A percentile compares a stretch with the other conserved stretches of the same genome.
Evolutionary conservation across 2,113 vertebrate genomes (phyloP).

Genomic region (Gymnocephalus cernua): DNA sequence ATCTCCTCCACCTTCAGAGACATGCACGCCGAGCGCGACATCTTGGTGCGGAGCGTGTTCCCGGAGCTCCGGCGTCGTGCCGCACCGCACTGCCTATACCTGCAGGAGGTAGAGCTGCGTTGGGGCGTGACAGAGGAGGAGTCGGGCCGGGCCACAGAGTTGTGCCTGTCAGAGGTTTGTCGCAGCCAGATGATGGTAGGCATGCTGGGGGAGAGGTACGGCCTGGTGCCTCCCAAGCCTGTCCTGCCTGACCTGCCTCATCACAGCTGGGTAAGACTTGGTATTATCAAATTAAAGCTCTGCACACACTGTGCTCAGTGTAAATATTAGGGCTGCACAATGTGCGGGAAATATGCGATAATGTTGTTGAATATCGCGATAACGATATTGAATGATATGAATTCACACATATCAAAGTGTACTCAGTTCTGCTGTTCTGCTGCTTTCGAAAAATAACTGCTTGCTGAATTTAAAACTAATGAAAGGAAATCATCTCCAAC

Average conservation of each 20-base stretch:
- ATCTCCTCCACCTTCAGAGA: constrained; percentile 94
- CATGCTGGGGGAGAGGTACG: constrained; percentile 90
- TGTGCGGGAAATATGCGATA: too few species aligned
- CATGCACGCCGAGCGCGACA: constrained; percentile 91
- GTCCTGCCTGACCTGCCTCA: constrained; percentile 87
- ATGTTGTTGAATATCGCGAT: too few species aligned
- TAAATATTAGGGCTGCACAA: background rate
- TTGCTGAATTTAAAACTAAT: too few species aligned
- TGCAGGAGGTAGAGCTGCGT: constrained; percentile 91
- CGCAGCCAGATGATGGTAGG: constrained; percentile 89
- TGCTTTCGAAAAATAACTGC: too few species aligned
- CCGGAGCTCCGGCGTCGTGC: constrained; percentile 87
- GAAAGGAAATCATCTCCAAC: too few species aligned
- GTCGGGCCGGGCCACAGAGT: constrained; percentile 82
- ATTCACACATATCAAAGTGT: too few species aligned
- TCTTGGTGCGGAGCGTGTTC: constrained; percentile 87
- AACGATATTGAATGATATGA: too few species aligned
- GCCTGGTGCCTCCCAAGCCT: constrained; percentile 82
- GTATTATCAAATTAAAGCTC: background rate
- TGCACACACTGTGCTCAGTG: background rate
- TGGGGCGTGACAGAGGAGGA: constrained; percentile 93
- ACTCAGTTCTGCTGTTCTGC: too few species aligned
- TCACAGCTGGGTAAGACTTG: constrained; percentile 88
- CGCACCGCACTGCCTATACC: constrained; percentile 79
- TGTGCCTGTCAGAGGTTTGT: constrained; percentile 90